Evolutionary conservation across 2,797 vertebrate genomes (phyloP).

Genomic region (Alcedo atthis): DNA sequence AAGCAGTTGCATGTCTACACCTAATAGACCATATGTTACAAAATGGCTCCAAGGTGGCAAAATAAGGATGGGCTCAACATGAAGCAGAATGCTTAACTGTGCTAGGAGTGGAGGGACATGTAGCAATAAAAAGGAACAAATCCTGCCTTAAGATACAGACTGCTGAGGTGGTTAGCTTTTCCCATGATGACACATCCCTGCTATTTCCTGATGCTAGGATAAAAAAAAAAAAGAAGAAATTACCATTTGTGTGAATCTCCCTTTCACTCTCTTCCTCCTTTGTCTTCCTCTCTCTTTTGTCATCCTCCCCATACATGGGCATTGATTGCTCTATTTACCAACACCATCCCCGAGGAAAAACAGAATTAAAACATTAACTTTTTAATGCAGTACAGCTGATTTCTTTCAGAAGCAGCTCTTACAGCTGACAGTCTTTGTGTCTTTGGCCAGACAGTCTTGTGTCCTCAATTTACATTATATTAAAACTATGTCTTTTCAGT

Average conservation of each 20-base stretch:
- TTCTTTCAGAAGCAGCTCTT: not conserved
- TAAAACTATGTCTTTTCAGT: not conserved
- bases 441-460: not conserved
- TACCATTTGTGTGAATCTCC: not conserved
- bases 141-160: not conserved
- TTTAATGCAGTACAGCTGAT: not conserved
- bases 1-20: constrained; percentile 23
- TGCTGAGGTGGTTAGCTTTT: not conserved
- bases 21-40: constrained; percentile 31
- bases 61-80: constrained; percentile 10
- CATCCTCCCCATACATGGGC: not conserved
- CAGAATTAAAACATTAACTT: not conserved
- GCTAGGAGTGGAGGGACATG: not conserved
- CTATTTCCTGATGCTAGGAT: not conserved
- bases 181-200: not conserved
- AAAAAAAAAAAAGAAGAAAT: not conserved
- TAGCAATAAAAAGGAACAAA: constrained; percentile 31
- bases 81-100: not conserved
- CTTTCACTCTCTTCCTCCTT: not conserved
- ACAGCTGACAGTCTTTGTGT: not conserved
- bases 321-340: not conserved
- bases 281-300: not conserved
- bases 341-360: not conserved
- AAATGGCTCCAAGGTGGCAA: constrained; percentile 20
- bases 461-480: not conserved